Evolutionary conservation across 2,797 vertebrate species (phyloP).

Genomic region (Bradypus variegatus): DNA sequence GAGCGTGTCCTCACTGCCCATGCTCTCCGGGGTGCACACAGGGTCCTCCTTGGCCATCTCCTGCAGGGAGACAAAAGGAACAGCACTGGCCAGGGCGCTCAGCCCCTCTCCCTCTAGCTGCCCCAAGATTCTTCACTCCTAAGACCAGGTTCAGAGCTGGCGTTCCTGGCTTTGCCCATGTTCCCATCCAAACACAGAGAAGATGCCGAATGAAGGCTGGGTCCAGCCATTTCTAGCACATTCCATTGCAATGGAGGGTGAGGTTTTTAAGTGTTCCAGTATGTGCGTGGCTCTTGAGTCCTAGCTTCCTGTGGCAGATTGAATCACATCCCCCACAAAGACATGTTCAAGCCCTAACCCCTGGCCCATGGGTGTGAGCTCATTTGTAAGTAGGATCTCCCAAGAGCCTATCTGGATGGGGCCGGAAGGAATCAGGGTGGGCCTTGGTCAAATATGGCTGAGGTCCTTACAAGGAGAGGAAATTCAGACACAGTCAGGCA

Average conservation of each 20-base stretch:
- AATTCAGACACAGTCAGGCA: no score
- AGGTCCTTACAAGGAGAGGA: no score
- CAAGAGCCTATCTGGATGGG: no score
- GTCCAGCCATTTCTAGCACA: not conserved
- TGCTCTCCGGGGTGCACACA: constrained; percentile 81
- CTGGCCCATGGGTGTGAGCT: no score
- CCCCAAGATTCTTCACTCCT: not conserved
- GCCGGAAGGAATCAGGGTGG: no score
- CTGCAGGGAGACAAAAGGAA: constrained; percentile 61
- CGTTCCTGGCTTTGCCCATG: not conserved
- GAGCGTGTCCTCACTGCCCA: constrained; percentile 91
- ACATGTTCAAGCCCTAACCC: no score
- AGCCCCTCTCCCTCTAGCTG: not conserved
- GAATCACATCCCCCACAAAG: no score
- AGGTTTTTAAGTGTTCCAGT: not conserved
- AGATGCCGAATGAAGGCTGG: not conserved
- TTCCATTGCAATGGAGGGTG: no score
- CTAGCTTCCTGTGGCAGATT: not conserved
- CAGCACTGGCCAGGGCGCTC: not conserved
- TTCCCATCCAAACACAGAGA: not conserved
- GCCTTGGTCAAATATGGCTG: no score
- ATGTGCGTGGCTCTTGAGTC: not conserved
- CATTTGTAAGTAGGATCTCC: no score
- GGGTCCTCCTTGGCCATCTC: constrained; percentile 85
- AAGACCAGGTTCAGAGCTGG: not conserved